Evolutionary conservation across 2,113 vertebrate genomes (phyloP).

Genomic region (Sapajus apella): DNA sequence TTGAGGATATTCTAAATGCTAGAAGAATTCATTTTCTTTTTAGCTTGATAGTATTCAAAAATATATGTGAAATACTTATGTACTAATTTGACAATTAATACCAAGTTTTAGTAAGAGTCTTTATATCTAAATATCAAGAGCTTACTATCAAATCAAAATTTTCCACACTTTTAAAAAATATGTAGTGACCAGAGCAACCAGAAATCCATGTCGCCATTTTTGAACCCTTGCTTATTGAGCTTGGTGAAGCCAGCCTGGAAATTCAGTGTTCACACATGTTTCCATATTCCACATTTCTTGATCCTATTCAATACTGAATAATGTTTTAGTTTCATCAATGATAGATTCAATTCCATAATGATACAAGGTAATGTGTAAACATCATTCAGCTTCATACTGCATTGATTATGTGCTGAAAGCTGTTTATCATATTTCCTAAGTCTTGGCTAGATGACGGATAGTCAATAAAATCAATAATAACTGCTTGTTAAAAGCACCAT

Average conservation of each 20-base stretch:
- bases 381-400: neutral
- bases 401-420: neutral
- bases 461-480: slow-evolving; percentile 49
- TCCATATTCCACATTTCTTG: neutral
- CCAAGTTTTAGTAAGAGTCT: neutral
- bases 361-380: neutral
- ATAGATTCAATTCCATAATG: neutral
- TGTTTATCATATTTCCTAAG: slow-evolving; percentile 40
- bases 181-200: neutral
- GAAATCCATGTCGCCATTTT: neutral
- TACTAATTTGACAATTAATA: neutral
- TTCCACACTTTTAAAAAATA: neutral
- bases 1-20: neutral
- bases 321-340: neutral
- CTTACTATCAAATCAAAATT: neutral
- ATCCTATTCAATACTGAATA: neutral
- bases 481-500: slow-evolving; percentile 36
- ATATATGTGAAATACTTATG: slow-evolving; percentile 6
- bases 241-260: slow-evolving; percentile 19
- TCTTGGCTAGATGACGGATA: slow-evolving; percentile 51
- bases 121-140: neutral
- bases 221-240: neutral
- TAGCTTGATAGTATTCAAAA: neutral
- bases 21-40: slow-evolving; percentile 3
- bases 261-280: neutral